These are phyloP conservation scores for Drosophila pallidifrons DNA, from an alignment of 1,140 invertebrate species.

Conservation along the genomic window DNA sequence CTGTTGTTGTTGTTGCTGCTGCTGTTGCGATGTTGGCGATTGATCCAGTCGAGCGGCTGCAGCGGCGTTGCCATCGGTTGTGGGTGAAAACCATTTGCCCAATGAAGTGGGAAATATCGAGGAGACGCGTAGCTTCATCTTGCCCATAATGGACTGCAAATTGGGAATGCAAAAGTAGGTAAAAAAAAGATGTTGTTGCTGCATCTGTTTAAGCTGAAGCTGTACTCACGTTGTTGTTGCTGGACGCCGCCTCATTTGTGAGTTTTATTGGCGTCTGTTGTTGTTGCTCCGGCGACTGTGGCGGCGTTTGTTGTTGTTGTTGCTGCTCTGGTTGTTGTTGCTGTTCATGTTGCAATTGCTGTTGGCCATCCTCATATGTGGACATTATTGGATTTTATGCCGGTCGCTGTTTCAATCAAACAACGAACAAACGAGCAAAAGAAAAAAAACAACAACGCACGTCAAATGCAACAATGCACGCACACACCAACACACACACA, in stretches of 20 bases:
- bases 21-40: constrained; percentile 5
- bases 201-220: constrained; percentile 3
- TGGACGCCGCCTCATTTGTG: constrained; percentile 26
- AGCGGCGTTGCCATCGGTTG: neutral
- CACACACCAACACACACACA: constrained; percentile 9
- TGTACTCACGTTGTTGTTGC: constrained; percentile 46
- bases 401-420: constrained; percentile 41
- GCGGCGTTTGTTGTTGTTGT: constrained; percentile 14
- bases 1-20: constrained; percentile 46
- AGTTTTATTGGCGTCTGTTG: constrained; percentile 37
- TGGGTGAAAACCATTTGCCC: constrained; percentile 76
- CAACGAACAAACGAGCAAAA: too few relatives aligned
- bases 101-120: constrained; percentile 71
- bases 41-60: constrained; percentile 2
- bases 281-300: constrained; percentile 18
- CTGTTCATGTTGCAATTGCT: constrained; percentile 26
- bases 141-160: constrained; percentile 76
- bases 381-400: constrained; percentile 68
- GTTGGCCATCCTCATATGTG: constrained; percentile 59
- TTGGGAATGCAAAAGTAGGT: constrained; percentile 50
- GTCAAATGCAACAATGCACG: constrained; percentile 39
- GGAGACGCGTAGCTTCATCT: constrained; percentile 69
- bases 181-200: neutral
- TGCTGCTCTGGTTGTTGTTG: constrained; percentile 17
- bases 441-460: constrained; percentile 46